Percentiles rank a stretch among this genome's conserved stretches.
These are phyloP conservation scores for Perdita meconis DNA, from an alignment of 2,888 invertebrate species.

Conservation along the genomic window DNA sequence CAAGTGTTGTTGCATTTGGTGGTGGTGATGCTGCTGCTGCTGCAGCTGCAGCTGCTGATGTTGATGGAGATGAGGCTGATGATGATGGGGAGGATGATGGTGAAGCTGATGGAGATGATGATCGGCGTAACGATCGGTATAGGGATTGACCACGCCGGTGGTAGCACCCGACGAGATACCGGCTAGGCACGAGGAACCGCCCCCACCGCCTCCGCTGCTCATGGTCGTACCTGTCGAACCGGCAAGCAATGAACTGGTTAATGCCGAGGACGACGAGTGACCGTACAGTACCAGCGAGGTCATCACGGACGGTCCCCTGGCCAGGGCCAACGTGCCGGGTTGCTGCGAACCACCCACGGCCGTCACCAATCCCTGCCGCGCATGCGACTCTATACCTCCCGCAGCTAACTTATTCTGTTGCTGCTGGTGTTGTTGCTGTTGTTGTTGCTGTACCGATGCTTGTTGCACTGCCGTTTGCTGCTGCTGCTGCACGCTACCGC, in stretches of 20 bases:
- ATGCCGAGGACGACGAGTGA: slow-evolving; percentile 71
- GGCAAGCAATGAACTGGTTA: slow-evolving; percentile 80
- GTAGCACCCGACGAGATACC: slow-evolving; percentile 79
- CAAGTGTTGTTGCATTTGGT: slow-evolving; percentile 78
- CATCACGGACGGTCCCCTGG: slow-evolving; percentile 77
- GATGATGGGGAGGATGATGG: slow-evolving; percentile 83
- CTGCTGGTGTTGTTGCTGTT: slow-evolving; percentile 40
- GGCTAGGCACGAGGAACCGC: slow-evolving; percentile 76
- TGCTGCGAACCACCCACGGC: slow-evolving; percentile 75
- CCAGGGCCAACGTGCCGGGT: slow-evolving; percentile 73
- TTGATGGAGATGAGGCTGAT: slow-evolving; percentile 72
- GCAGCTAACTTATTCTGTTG: slow-evolving; percentile 29
- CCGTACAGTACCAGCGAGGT: slow-evolving; percentile 77
- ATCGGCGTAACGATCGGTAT: slow-evolving; percentile 77
- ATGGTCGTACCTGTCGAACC: slow-evolving; percentile 77
- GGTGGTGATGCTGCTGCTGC: slow-evolving; percentile 72
- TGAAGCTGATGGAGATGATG: slow-evolving; percentile 72
- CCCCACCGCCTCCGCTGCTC: slow-evolving; percentile 61
- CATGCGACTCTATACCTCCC: slow-evolving; percentile 69
- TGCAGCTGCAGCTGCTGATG: slow-evolving; percentile 73
- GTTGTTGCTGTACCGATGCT: slow-evolving; percentile 73
- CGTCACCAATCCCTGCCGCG: slow-evolving; percentile 66
- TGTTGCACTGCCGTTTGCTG: slow-evolving; percentile 85
- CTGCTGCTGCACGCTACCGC: slow-evolving; percentile 49
- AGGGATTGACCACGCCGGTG: slow-evolving; percentile 81